Base-by-base conservation (phyloP, 2,797 vertebrate species). In the Ispidina picta region DNA sequence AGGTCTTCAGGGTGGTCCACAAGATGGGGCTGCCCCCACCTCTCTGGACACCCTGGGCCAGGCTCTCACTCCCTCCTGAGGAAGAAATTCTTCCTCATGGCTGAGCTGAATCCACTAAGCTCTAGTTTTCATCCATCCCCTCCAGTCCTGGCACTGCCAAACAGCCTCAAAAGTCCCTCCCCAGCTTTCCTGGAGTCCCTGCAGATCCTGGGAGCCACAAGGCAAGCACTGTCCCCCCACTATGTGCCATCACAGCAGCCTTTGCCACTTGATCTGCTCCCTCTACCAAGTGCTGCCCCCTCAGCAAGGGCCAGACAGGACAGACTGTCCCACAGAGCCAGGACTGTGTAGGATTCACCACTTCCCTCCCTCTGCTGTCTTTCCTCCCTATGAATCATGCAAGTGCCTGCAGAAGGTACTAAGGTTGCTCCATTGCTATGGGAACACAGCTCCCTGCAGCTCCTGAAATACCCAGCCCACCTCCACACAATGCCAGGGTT, bases 341-440 rank as follows among this genome's bases (percentile, higher is more conserved):
- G 29, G 33, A 58, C 4, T 58, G 29, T 83, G 83, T 54, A 74
- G 60, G 60, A 72, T 84, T 86, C 71, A 20, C 54, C 74, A 52
- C 23, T 71, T 20, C 65, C 71, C 55, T 76, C 33, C 28, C 39
- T 51, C 29, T 11, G 44, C 5, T 82, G 77, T 58, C 76, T 74
- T 74, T 84, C 58, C 63, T 84, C 43, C 33, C 54, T 19, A 49
- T 69, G 78, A 84, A 77, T 93, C 83, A 88, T 25, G 46, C 54
- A 86, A 93, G 64, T n/a, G 77, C 68, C 70, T 86, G 31, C 43
- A 23, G 68, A 74, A 64, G 33, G 52, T 92, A 54, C 37, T 29
- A n/a, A 77, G 58, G 51, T 77, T 91, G 79, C 81, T 83, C 25
- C 72, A 95, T 95, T 94, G 86, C 94, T 92, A 94, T 94, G 94